Evolutionary conservation across 2,113 vertebrate species (phyloP), one percentile per base, ranked within the genome.

Genomic region (Oplegnathus fasciatus): DNA sequence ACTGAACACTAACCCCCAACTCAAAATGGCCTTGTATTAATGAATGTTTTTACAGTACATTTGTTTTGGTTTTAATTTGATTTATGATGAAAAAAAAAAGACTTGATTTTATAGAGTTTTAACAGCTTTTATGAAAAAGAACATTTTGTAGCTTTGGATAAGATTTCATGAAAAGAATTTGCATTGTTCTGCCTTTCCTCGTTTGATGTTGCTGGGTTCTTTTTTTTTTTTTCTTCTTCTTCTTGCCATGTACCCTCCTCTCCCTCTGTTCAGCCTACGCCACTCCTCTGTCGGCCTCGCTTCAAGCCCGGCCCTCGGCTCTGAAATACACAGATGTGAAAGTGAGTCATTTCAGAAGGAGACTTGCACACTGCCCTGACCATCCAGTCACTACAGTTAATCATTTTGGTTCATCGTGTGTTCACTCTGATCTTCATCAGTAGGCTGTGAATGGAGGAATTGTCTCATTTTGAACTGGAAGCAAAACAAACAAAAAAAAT

Each of bases 11-110:
- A 91, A 92, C 72, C 85, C 85, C 80, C 60, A 52, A 90, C 79
- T 93, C 79, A 75, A 90, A 92, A 94, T 92, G 91, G 94, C 94
- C 94, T 96, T 96, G 91, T 91, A 86, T 91, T 88, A 88, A 93
- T 92, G 93, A 95, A 95, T 96, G 94, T 95, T 94, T 93, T 86
- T 83, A 83, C 70, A 84, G 62, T 88, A 86, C 71, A 74, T 87
- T 78, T 88, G 50, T 66, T 89, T 75, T 87, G 79, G 75, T 71
- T 92, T 87, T 67, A 78, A 86, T 76, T 80, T 85, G 40, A 62
- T 72, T 83, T 77, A 64, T 86, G 80, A 90, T 77, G 64, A 6
- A 1, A 61, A 71, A 75, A 60, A 66, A 71, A 67, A 44, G 10
- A 84, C 62, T 85, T 88, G 78, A 80, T 91, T 91, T 94, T 92